Evolutionary conservation across 2,113 vertebrate species (phyloP).

Genomic region (Piaya cayana): DNA sequence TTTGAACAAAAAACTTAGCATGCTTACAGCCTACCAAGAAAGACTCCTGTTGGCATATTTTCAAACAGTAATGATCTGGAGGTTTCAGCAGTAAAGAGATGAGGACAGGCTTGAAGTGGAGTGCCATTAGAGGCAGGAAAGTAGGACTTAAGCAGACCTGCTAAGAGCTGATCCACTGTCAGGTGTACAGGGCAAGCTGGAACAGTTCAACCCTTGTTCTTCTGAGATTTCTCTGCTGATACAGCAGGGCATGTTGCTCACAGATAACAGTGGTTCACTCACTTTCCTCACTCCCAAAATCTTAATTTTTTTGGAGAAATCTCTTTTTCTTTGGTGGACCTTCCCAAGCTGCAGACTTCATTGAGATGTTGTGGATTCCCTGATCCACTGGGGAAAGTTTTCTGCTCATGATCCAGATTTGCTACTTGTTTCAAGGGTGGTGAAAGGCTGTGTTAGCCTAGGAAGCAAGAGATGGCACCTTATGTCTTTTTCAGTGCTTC

Average conservation of each 20-base stretch:
- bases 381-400: neutral
- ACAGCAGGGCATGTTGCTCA: neutral
- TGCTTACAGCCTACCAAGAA: neutral
- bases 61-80: neutral
- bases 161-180: neutral
- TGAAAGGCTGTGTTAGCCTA: neutral
- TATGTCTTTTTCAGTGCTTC: fast-evolving
- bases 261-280: neutral
- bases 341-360: neutral
- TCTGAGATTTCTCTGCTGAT: neutral
- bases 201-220: neutral
- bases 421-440: neutral
- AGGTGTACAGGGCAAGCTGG: neutral
- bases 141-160: neutral
- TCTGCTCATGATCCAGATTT: neutral
- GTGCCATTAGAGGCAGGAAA: neutral
- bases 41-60: neutral
- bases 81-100: neutral
- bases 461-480: neutral
- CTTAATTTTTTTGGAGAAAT: neutral
- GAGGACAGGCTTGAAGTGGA: neutral
- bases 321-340: neutral
- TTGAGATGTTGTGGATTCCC: neutral
- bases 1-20: neutral
- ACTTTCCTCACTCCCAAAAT: neutral